Evolutionary conservation across 2,113 vertebrate species (phyloP).

Genomic region (Euleptes europaea): DNA sequence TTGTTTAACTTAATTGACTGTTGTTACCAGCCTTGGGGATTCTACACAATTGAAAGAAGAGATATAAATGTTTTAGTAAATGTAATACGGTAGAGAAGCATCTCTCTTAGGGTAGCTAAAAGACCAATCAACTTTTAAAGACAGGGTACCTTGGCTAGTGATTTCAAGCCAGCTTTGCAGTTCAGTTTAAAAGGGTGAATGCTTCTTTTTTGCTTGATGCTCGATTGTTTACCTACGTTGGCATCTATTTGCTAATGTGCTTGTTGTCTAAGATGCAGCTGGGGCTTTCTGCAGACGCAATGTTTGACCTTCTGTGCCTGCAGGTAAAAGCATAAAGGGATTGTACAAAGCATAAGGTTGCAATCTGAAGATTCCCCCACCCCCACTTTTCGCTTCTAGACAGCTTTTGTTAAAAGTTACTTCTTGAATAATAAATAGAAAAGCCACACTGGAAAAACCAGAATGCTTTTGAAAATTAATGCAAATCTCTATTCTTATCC

Average conservation of each 20-base stretch:
- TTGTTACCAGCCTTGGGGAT: too few relatives aligned
- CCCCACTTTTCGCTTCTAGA: not conserved
- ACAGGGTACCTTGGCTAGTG: constrained; percentile 25
- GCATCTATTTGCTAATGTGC: constrained; percentile 59
- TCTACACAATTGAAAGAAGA: too few relatives aligned
- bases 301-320: constrained; percentile 56
- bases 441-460: not conserved
- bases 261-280: constrained; percentile 59
- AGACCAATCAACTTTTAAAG: constrained; percentile 11
- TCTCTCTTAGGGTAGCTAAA: not conserved
- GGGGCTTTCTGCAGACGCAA: constrained; percentile 58
- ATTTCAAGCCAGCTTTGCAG: constrained; percentile 30
- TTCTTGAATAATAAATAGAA: constrained; percentile 29
- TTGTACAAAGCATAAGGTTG: not conserved
- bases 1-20: too few relatives aligned
- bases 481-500: not conserved
- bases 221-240: constrained; percentile 64
- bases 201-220: constrained; percentile 56
- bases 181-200: constrained; percentile 54
- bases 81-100: too few relatives aligned
- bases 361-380: not conserved
- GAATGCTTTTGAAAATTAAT: constrained; percentile 11
- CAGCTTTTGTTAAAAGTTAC: not conserved
- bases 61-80: too few relatives aligned
- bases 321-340: constrained; percentile 38